Evolutionary conservation across 1,140 invertebrate species (phyloP).

Genomic region (Drosophila biarmipes): DNA sequence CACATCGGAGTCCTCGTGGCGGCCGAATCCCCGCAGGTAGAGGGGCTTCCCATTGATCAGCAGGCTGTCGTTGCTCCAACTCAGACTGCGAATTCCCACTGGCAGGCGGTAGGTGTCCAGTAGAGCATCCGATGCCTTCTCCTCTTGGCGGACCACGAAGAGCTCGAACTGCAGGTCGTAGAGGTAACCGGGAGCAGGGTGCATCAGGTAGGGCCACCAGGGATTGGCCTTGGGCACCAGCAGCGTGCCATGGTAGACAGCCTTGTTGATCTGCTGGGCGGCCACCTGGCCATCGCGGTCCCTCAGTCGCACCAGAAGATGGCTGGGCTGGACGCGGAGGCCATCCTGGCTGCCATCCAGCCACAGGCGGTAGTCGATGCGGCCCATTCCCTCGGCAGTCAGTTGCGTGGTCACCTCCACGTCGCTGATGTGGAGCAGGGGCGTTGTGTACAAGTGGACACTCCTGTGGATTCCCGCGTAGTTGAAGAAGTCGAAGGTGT

Average conservation of each 20-base stretch:
- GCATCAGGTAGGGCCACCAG: constrained; percentile 98
- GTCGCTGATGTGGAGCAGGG: constrained; percentile 92
- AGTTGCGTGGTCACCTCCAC: constrained; percentile 91
- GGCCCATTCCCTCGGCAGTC: constrained; percentile 56
- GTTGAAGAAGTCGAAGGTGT: constrained; percentile 99
- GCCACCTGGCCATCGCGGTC: constrained; percentile 48
- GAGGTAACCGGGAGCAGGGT: constrained; percentile 91
- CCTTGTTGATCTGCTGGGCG: constrained; percentile 45
- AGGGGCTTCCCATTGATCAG: constrained; percentile 93
- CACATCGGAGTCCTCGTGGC: constrained; percentile 97
- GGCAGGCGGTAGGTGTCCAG: constrained; percentile 92
- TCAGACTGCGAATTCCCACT: constrained; percentile 93
- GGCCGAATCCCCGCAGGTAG: constrained; percentile 97
- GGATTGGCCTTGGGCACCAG: constrained; percentile 90
- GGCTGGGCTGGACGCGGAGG: background rate
- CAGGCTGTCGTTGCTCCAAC: constrained; percentile 90
- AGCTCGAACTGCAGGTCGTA: constrained; percentile 87
- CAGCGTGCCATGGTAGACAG: constrained; percentile 85
- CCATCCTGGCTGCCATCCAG: constrained; percentile 12
- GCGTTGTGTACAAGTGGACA: constrained; percentile 95
- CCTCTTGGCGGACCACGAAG: constrained; percentile 1
- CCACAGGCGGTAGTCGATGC: constrained; percentile 68
- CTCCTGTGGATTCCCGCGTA: constrained; percentile 98
- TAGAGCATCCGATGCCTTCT: constrained; percentile 69
- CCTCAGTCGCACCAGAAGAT: constrained; percentile 43